phyloP scores from a whole-genome alignment of 2,113 vertebrate genomes.

The Xiphias gladius region DNA sequence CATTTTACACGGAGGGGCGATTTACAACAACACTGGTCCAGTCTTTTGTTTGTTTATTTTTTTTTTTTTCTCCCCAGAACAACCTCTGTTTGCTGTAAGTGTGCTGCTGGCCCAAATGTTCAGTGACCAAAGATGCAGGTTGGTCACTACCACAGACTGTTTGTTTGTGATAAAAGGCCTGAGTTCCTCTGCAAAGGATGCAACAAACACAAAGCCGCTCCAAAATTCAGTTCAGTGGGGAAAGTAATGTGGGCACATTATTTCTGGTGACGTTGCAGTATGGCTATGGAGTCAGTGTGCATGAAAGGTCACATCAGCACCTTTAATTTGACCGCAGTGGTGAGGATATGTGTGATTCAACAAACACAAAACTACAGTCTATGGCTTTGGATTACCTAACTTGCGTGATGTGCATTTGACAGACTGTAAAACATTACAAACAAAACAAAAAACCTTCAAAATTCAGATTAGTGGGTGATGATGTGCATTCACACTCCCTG shows the following conservation, averaged over 20 bases:
- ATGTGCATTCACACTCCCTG: not conserved
- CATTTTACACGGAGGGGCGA: constrained; percentile 53
- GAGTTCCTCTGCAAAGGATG: not conserved
- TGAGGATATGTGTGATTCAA: not conserved
- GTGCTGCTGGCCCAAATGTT: constrained; percentile 50
- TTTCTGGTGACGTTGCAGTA: not conserved
- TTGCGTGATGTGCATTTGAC: not conserved
- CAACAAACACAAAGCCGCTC: constrained; percentile 7
- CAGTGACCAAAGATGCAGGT: constrained; percentile 47
- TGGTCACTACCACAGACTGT: constrained; percentile 3
- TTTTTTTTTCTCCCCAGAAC: not conserved
- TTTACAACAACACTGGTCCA: constrained; percentile 47
- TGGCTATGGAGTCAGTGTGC: not conserved
- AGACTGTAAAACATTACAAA: not conserved
- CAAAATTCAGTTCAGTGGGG: not conserved
- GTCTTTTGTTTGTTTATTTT: not conserved
- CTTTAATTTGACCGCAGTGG: not conserved
- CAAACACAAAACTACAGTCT: not conserved
- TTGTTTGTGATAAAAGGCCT: constrained; percentile 32
- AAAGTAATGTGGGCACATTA: not conserved
- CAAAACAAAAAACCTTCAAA: not conserved
- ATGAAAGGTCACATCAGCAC: not conserved
- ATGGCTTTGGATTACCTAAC: not conserved
- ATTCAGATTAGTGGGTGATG: not conserved
- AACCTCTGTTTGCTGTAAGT: constrained; percentile 33